Conservation (phyloP, 2,888 invertebrate genomes). For the Eugnorisma glareosa region DNA sequence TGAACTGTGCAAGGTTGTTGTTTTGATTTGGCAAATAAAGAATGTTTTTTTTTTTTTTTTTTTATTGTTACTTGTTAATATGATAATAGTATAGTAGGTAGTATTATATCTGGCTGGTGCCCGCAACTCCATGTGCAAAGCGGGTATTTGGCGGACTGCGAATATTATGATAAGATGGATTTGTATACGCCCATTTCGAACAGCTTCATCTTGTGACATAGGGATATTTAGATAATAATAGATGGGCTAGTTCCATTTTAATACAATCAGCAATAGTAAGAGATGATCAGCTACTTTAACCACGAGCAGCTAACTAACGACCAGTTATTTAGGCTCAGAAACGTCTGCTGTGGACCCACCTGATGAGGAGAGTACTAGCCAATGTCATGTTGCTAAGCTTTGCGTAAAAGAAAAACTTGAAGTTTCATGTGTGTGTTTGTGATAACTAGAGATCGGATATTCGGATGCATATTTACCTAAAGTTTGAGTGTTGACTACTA, state of each 20-base stretch:
- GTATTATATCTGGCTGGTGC: neutral
- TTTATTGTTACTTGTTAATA: neutral
- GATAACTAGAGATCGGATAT: too few species aligned
- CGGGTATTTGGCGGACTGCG: neutral
- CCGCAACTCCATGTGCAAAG: neutral
- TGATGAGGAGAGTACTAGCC: neutral
- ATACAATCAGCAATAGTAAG: too few species aligned
- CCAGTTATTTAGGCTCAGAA: neutral
- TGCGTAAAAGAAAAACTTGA: neutral
- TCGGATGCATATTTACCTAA: too few species aligned
- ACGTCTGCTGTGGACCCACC: neutral
- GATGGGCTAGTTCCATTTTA: too few species aligned
- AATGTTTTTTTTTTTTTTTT: too few species aligned
- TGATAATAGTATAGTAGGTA: neutral
- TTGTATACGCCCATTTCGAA: neutral
- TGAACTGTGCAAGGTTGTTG: too few species aligned
- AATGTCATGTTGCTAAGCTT: neutral
- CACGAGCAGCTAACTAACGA: neutral
- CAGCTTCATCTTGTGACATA: neutral
- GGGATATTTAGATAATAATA: neutral
- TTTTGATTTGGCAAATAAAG: too few species aligned
- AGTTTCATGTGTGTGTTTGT: neutral
- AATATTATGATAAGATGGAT: neutral
- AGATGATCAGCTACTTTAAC: neutral
- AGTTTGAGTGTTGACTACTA: too few species aligned